Evolutionary conservation across 2,888 invertebrate species (phyloP).

Genomic region (Lagria hirta): DNA sequence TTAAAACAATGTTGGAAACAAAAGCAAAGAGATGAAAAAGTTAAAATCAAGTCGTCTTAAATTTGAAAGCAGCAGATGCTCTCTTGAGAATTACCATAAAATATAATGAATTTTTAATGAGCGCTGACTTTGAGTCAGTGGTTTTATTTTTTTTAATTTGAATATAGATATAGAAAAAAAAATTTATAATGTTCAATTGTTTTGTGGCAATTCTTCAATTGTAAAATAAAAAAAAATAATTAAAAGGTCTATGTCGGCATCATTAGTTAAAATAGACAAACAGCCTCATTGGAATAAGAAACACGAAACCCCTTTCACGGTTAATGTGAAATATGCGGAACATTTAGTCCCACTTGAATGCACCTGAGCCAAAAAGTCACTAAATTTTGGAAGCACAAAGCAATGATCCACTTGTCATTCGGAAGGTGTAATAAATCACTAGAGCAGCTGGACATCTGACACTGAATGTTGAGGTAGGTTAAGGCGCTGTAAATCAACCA

Average conservation of each 20-base stretch:
- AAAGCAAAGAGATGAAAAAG: background rate
- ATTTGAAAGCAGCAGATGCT: constrained; percentile 28
- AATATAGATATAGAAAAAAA: no score
- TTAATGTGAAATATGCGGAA: constrained; percentile 9
- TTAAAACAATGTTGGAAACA: constrained; percentile 1
- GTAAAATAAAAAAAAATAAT: constrained; percentile 1
- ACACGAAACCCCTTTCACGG: constrained; percentile 13
- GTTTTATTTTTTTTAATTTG: no score
- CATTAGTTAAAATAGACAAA: background rate
- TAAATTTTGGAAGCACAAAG: constrained; percentile 16
- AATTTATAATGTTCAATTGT: background rate
- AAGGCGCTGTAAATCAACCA: constrained; percentile 32
- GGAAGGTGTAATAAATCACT: constrained; percentile 34
- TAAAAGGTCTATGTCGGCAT: constrained; percentile 1
- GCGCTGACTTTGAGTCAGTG: constrained; percentile 19
- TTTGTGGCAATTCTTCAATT: background rate
- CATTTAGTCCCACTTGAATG: constrained; percentile 5
- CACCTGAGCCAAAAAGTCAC: constrained; percentile 5
- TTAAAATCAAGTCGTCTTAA: constrained; percentile 3
- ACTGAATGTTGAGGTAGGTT: constrained; percentile 39
- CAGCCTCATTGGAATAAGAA: background rate
- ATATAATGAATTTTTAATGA: constrained; percentile 40
- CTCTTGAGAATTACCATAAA: constrained; percentile 34
- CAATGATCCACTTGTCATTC: constrained; percentile 35
- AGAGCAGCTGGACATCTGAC: constrained; percentile 36